Evolutionary conservation across 1,140 invertebrate species (phyloP).

Genomic region (Neodiprion virginianus): DNA sequence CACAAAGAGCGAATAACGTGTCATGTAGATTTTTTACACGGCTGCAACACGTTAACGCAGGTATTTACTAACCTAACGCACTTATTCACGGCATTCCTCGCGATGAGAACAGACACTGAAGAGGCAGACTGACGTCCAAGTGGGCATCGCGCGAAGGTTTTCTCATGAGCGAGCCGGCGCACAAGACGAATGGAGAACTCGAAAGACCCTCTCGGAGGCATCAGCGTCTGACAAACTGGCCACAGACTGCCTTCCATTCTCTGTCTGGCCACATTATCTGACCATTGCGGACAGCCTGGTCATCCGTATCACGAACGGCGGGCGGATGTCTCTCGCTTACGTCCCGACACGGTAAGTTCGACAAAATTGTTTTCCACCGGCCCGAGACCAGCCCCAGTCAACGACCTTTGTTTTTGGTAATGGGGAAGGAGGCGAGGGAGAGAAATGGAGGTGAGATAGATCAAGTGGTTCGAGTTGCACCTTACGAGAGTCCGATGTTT

Average conservation of each 20-base stretch:
- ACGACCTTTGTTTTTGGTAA: not conserved
- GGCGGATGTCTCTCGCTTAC: not conserved
- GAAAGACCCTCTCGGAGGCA: constrained; percentile 42
- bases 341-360: constrained; percentile 14
- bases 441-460: not conserved
- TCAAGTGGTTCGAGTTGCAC: not conserved
- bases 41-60: too few species aligned
- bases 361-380: not conserved
- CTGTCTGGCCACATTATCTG: constrained; percentile 54
- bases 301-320: constrained; percentile 44
- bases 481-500: not conserved
- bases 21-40: too few species aligned
- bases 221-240: constrained; percentile 55
- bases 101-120: constrained; percentile 50
- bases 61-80: too few species aligned
- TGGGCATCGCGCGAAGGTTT: not conserved
- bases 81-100: constrained; percentile 48
- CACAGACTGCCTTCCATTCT: constrained; percentile 49
- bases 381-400: not conserved
- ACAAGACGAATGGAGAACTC: constrained; percentile 26
- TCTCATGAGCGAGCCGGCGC: constrained; percentile 33
- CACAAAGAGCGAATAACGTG: too few species aligned
- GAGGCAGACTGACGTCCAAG: constrained; percentile 6
- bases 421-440: not conserved
- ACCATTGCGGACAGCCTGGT: constrained; percentile 50